Base-by-base conservation (phyloP, 1,140 invertebrate genomes). In the Lucilia cuprina region DNA sequence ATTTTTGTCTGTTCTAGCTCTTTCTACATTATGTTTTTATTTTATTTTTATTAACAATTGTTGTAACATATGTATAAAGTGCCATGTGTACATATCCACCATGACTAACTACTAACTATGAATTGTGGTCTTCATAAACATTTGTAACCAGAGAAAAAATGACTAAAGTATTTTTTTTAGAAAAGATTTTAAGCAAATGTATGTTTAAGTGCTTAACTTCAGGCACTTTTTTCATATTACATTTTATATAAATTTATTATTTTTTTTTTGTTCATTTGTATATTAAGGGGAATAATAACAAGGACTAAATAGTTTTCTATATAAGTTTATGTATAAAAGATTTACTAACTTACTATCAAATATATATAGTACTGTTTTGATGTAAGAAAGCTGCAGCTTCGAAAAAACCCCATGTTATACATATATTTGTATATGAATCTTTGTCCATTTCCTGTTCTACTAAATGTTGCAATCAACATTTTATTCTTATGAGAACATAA, bases 91-190 rank as follows among this genome's bases (percentile, higher is more conserved):
- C 65, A 70, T 21, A 2, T 9, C n/a, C 9, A 19, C 65, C 19
- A 70, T 70, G 65, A 70, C n/a, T 70, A 70, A 70, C n/a, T 70
- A 21, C n/a, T 21, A 70, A 21, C 65, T 70, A 70, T 70, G 65
- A 70, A 25, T 70, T 70, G 1, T 70, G 65, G 65, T 70, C 65
- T n/a, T 19, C n/a, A 10, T 9, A 70, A n/a, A 70, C 65, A 70
- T 21, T 60, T 60, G 2, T 60, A 60, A 0, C 5, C 5, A 8
- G 41, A 10, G 7, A 41, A 41, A 7, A 10, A 5, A 10, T 0
- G 7, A 10, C 41, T 41, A 41, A 8, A 5, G 35, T 5, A 8
- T 41, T 7, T 10, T 41, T 41, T 55, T 55, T 70, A 21, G 9
- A 70, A 70, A 70, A 70, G 8, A 21, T 70, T 70, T 60, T 21